phyloP scores from a whole-genome alignment of 1,140 invertebrate genomes.

The Stegodyphus mimosarum region DNA sequence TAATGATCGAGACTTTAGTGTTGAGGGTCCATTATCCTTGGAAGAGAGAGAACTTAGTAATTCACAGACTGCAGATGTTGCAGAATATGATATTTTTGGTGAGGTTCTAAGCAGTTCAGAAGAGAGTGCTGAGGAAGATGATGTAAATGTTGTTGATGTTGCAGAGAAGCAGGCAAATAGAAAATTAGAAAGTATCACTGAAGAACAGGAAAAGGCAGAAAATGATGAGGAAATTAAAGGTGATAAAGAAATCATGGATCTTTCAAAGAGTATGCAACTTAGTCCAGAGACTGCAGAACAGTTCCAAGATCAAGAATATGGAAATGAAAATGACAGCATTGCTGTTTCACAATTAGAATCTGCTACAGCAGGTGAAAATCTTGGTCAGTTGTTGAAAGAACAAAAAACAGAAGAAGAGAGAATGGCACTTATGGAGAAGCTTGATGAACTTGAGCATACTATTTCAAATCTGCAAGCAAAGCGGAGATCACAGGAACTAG shows the following conservation, averaged over 20 bases:
- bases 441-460: conserved; percentile 68
- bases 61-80: conserved; percentile 64
- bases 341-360: conserved; percentile 54
- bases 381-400: conserved; percentile 50
- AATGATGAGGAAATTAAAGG: conserved; percentile 12
- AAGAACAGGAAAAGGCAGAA: conserved; percentile 25
- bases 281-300: conserved; percentile 26
- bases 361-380: conserved; percentile 47
- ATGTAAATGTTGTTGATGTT: conserved; percentile 37
- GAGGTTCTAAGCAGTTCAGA: conserved; percentile 86
- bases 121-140: conserved; percentile 60
- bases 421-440: conserved; percentile 61
- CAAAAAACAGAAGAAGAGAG: conserved; percentile 58
- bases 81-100: conserved; percentile 88
- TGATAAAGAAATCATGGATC: conserved; percentile 45
- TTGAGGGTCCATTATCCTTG: conserved; percentile 23
- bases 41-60: conserved; percentile 60
- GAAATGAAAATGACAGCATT: conserved; percentile 33
- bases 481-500: conserved; percentile 80
- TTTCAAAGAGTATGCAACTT: conserved; percentile 57
- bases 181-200: conserved; percentile 39
- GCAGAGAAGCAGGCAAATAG: conserved; percentile 5
- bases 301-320: conserved; percentile 33
- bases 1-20: conserved; percentile 29
- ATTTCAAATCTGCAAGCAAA: conserved; percentile 78